Percentiles rank a stretch among this genome's conserved stretches.
phyloP scores from a whole-genome alignment of 2,888 invertebrate genomes.

The Formica aserva region DNA sequence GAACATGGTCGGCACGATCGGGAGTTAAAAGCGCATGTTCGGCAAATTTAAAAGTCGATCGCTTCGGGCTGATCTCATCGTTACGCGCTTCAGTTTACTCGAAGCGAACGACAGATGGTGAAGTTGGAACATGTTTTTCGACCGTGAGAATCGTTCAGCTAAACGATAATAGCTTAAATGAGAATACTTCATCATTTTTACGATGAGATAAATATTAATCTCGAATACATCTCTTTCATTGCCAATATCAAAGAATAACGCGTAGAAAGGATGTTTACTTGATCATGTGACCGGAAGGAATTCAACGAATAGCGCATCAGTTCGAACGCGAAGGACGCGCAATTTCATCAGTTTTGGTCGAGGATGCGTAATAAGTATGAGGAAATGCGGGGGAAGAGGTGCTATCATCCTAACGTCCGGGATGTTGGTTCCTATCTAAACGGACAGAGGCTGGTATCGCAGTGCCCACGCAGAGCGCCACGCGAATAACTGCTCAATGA shows the following conservation, averaged over 20 bases:
- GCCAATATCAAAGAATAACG: background rate
- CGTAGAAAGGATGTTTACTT: background rate
- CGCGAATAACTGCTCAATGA: slow-evolving; percentile 74
- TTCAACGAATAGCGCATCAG: background rate
- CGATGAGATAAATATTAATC: background rate
- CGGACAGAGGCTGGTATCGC: slow-evolving; percentile 81
- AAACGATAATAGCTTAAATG: background rate
- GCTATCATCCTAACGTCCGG: slow-evolving; percentile 82
- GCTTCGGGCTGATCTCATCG: slow-evolving; percentile 1
- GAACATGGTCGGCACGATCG: slow-evolving; percentile 32
- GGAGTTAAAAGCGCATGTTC: slow-evolving; percentile 52
- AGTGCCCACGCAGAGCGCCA: slow-evolving; percentile 77
- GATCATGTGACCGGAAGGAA: background rate
- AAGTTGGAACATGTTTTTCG: background rate
- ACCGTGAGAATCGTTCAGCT: background rate
- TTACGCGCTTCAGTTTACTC: background rate
- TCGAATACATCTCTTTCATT: background rate
- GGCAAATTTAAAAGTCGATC: slow-evolving; percentile 32
- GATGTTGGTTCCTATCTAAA: slow-evolving; percentile 84
- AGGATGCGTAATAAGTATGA: slow-evolving; percentile 71
- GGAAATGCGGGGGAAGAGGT: slow-evolving; percentile 84
- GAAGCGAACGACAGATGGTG: slow-evolving; percentile 1
- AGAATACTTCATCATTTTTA: slow-evolving; percentile 4
- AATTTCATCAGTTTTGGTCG: slow-evolving; percentile 61
- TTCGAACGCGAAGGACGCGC: slow-evolving; percentile 57